A percentile compares a stretch with the other conserved stretches of the same genome.
phyloP scores from a whole-genome alignment of 1,140 invertebrate genomes.

The Drosophila santomea region DNA sequence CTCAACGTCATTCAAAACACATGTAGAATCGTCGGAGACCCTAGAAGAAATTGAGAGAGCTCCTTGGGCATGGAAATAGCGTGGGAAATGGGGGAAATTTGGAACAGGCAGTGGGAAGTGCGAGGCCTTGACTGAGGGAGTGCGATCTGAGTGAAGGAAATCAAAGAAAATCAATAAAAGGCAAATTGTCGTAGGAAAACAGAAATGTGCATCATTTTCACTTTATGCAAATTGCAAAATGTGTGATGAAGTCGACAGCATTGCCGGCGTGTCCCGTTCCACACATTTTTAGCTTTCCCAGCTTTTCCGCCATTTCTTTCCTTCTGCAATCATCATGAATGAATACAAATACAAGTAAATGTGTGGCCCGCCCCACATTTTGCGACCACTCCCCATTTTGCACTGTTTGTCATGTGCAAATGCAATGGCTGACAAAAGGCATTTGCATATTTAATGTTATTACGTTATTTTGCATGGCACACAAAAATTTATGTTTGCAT shows the following conservation, averaged over 20 bases:
- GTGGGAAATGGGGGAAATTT: conserved; percentile 18
- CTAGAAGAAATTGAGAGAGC: conserved; percentile 39
- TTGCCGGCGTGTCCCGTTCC: neutral
- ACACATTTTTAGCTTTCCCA: neutral
- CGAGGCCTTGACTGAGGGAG: conserved; percentile 13
- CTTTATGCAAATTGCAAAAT: conserved; percentile 82
- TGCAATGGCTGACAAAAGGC: conserved; percentile 82
- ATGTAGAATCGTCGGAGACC: conserved; percentile 59
- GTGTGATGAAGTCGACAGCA: conserved; percentile 72
- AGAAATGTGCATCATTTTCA: conserved; percentile 83
- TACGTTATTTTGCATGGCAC: conserved; percentile 82
- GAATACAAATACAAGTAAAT: conserved; percentile 41
- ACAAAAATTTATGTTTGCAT: conserved; percentile 83
- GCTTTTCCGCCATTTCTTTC: conserved; percentile 8
- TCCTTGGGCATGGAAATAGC: conserved; percentile 41
- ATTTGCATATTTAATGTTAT: conserved; percentile 84
- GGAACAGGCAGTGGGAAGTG: neutral
- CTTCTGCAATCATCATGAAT: conserved; percentile 43
- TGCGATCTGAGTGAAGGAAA: conserved; percentile 52
- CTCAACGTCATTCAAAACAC: conserved; percentile 81
- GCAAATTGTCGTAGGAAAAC: conserved; percentile 80
- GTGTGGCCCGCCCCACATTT: neutral
- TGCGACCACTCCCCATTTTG: neutral
- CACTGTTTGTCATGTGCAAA: conserved; percentile 69
- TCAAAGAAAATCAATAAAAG: conserved; percentile 82